Base-by-base conservation (phyloP, 2,888 invertebrate genomes). In the Deladenus siricidicola region DNA sequence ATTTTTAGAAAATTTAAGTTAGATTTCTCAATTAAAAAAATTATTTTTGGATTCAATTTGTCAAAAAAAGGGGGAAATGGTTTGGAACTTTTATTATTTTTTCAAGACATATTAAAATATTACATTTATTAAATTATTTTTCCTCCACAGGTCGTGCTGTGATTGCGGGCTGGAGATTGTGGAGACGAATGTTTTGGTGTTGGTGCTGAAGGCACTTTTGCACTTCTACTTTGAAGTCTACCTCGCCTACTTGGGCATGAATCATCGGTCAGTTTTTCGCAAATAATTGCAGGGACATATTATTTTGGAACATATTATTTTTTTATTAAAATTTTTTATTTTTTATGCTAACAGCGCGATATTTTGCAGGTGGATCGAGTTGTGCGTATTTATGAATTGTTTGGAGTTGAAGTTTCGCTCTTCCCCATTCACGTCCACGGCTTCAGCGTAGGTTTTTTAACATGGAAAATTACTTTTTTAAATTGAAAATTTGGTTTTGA, bases 201-300 rank as follows among this genome's bases (percentile, higher is more conserved):
- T 53, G 3, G 4, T 34, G 10, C 2, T 53, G 10, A 53, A 53
- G n/a, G 42, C 39, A 2, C 39, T 53, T 29, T 39, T 53, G 10
- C 53, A 53, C 42, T 39, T 53, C 4, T 53, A 34, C 42, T 53
- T 30, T n/a, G 53, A 53, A 8, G 19, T 53, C 3, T 53, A 30
- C 39, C 8, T 53, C 19, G 23, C 53, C 1, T 53, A 53, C 53
- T 10, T 10, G 6, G 8, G 14, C 6, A 34, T 34, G 8, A 34
- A 34, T 34, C 39, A 34, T 14, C 14, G 6, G 39, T 45, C 6
- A 6, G 21, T 6, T 6, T 45, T 45, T 45, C n/a, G n/a, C n/a
- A n/a, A n/a, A n/a, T n/a, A n/a, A n/a, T n/a, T n/a, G n/a, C n/a
- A n/a, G n/a, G n/a, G n/a, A n/a, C n/a, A n/a, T n/a, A n/a, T n/a